These are phyloP conservation scores for Apodemus sylvaticus DNA, from an alignment of 2,113 vertebrate species.

Conservation along the genomic window DNA sequence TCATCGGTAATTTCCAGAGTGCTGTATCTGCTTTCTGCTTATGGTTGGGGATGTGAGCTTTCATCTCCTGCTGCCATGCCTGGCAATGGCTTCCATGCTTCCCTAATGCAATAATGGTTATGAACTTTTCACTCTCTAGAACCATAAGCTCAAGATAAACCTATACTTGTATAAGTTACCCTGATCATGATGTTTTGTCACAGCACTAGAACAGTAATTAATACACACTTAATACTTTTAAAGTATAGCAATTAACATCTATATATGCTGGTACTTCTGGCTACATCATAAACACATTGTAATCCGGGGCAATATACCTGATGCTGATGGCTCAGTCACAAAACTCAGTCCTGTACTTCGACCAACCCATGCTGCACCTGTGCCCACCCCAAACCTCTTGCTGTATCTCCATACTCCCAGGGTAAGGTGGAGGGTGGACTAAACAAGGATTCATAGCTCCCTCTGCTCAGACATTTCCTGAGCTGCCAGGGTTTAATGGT, in stretches of 20 bases:
- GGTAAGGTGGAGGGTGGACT: not conserved
- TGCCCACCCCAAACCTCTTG: not conserved
- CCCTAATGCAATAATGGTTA: not conserved
- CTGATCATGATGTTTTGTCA: not conserved
- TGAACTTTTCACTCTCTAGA: not conserved
- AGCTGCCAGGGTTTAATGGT: not conserved
- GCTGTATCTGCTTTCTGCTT: not conserved
- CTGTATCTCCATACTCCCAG: not conserved
- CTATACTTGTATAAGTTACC: not conserved
- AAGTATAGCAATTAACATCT: not conserved
- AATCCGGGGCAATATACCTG: not conserved
- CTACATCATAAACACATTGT: not conserved
- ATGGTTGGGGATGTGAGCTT: not conserved
- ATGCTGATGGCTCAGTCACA: not conserved
- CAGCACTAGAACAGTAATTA: not conserved
- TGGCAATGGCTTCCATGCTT: not conserved
- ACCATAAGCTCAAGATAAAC: not conserved
- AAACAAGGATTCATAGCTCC: not conserved
- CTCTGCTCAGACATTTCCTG: not conserved
- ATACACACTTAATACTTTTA: not conserved
- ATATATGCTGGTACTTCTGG: too few species aligned
- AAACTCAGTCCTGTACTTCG: accelerated
- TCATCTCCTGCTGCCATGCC: not conserved
- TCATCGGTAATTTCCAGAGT: not conserved
- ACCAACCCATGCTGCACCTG: not conserved